Base-by-base conservation (phyloP, 2,113 vertebrate genomes). In the Vireo altiloquus region DNA sequence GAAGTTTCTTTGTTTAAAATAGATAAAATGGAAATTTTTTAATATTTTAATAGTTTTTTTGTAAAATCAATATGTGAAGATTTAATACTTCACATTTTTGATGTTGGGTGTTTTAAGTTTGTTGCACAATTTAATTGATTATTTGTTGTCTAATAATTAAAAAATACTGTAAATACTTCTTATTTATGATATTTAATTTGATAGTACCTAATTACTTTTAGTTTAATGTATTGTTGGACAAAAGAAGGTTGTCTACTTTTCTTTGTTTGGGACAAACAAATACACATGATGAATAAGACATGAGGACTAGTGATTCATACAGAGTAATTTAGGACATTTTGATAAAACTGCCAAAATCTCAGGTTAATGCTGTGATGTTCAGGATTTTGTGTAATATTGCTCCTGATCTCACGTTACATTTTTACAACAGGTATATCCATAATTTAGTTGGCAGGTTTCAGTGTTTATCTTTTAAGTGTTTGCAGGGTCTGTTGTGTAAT, bases 111-210 rank as follows among this genome's bases (percentile, higher is more conserved):
- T 94, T 96, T 97, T 98, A 95, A 97, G 96, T 98, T 98, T 97
- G 87, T 96, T 97, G 95, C 95, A 96, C 97, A 97, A 65, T 92
- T 97, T 82, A 87, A 97, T 97, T 97, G 93, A 65, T 96, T 97
- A 88, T 96, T 96, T 97, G 76, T 94, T 98, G 91, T 97, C 88
- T 94, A 84, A 96, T 93, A 95, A 96, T 82, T 92, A 91, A 77
- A 91, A 96, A 70, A 84, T 88, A 94, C 59, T 98, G 97, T 98
- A 98, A 97, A 97, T 98, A 98, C 89, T 93, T 96, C 97, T 98
- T 98, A 98, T 98, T 98, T 98, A 98, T 98, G 96, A 82, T 98
- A 98, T 98, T 98, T 98, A 98, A 98, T 98, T 98, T 98, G 96
- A 94, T 90, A 95, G 96, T 97, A 96, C 78, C 80, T 96, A 95